phyloP scores from a whole-genome alignment of 1,140 invertebrate genomes.

The Archegozetes longisetosus region DNA sequence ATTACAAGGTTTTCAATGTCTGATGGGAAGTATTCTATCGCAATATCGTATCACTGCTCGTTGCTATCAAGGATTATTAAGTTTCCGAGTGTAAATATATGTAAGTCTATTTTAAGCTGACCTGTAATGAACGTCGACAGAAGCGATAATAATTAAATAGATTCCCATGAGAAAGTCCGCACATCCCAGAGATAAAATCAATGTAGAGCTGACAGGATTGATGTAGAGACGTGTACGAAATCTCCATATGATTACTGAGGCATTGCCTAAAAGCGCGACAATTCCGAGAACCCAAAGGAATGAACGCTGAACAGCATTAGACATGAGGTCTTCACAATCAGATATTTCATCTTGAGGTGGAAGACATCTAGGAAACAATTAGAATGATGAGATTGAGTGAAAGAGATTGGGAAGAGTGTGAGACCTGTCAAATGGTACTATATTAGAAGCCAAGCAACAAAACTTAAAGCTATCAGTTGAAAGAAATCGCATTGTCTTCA shows the following conservation, averaged over 20 bases:
- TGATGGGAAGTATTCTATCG: no score
- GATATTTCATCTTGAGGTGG: conserved; percentile 34
- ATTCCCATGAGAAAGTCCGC: conserved; percentile 61
- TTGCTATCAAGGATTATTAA: no score
- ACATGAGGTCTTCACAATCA: conserved; percentile 35
- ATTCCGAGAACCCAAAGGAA: conserved; percentile 34
- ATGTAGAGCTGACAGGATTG: conserved; percentile 24
- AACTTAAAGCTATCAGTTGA: conserved; percentile 32
- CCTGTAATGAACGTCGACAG: conserved; percentile 39
- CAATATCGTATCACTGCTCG: no score
- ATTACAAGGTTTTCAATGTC: no score
- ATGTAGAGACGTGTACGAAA: conserved; percentile 24
- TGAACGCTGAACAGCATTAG: conserved; percentile 29
- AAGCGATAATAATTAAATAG: conserved; percentile 51
- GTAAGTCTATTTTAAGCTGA: no score
- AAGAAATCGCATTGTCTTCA: conserved; percentile 25
- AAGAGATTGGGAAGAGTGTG: conserved; percentile 21
- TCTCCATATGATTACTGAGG: conserved; percentile 32
- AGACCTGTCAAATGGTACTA: conserved; percentile 1
- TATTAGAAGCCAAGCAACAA: conserved; percentile 28
- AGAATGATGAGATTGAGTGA: conserved; percentile 25
- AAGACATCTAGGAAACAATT: conserved; percentile 25
- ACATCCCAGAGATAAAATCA: conserved; percentile 32
- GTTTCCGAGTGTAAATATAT: no score
- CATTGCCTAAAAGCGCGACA: conserved; percentile 31